These are phyloP conservation scores for Tetramorium bicarinatum DNA, from an alignment of 2,888 invertebrate species.

Conservation along the genomic window DNA sequence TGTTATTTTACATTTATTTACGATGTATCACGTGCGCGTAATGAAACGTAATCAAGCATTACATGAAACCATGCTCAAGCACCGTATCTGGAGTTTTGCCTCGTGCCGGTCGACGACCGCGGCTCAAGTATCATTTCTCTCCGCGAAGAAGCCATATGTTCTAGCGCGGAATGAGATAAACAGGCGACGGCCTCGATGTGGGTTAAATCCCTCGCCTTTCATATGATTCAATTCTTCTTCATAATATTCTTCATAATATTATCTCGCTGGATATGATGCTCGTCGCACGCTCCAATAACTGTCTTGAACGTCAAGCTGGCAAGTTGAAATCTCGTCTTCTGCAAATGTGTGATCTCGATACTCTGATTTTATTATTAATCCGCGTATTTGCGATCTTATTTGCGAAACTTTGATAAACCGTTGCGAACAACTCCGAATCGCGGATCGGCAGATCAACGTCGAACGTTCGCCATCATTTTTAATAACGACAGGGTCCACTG, in stretches of 20 bases:
- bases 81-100: conserved; percentile 32
- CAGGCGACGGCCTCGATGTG: conserved; percentile 65
- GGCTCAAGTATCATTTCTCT: conserved; percentile 15
- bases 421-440: not conserved
- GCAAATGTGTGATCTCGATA: not conserved
- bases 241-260: conserved; percentile 52
- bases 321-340: not conserved
- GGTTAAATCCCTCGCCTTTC: conserved; percentile 64
- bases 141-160: conserved; percentile 65
- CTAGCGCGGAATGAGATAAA: conserved; percentile 66
- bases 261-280: conserved; percentile 23
- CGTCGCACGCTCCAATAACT: conserved; percentile 57
- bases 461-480: conserved; percentile 34
- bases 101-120: conserved; percentile 42
- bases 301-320: conserved; percentile 29
- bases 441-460: not conserved
- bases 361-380: not conserved
- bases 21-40: conserved; percentile 16
- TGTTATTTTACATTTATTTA: not conserved
- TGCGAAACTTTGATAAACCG: not conserved
- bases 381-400: not conserved
- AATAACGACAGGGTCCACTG: not conserved
- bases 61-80: conserved; percentile 7
- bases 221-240: conserved; percentile 72
- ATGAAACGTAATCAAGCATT: conserved; percentile 28